Conservation (phyloP, 2,888 invertebrate genomes). For the Polymixis lichenea region DNA sequence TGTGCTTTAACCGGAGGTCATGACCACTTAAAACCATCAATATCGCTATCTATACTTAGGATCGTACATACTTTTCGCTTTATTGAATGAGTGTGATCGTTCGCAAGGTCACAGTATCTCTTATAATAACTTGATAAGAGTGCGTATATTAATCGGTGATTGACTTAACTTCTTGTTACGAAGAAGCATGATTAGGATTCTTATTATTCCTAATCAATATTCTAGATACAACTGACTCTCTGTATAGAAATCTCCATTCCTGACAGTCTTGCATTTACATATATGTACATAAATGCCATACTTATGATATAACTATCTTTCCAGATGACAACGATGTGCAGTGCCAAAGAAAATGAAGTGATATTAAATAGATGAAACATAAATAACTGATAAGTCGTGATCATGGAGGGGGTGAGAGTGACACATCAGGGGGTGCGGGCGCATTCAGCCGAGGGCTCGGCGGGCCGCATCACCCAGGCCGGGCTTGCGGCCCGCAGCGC, state of each 20-base stretch:
- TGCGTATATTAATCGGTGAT: conserved; percentile 11
- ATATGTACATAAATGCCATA: conserved; percentile 22
- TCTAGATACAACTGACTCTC: conserved; percentile 33
- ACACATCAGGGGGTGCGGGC: conserved; percentile 90
- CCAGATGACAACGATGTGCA: conserved; percentile 78
- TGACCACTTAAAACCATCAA: conserved; percentile 11
- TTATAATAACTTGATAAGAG: neutral
- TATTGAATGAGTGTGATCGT: conserved; percentile 9
- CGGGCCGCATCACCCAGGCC: conserved; percentile 92
- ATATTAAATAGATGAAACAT: conserved; percentile 64
- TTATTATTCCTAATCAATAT: conserved; percentile 48
- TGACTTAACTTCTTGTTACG: neutral
- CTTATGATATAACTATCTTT: conserved; percentile 62
- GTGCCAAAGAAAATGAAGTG: conserved; percentile 76
- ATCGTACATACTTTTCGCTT: conserved; percentile 11
- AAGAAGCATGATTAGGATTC: conserved; percentile 16
- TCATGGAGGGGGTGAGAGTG: conserved; percentile 90
- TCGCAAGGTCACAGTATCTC: neutral
- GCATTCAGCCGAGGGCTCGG: conserved; percentile 91
- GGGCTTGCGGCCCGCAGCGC: conserved; percentile 97
- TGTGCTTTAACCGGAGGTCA: conserved; percentile 12
- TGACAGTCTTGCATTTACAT: conserved; percentile 20
- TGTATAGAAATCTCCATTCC: conserved; percentile 41
- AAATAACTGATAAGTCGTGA: conserved; percentile 67
- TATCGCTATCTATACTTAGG: neutral